Percentiles rank a stretch among this genome's conserved stretches.
These are phyloP conservation scores for Zalophus californianus DNA, from an alignment of 2,797 vertebrate genomes.

Conservation along the genomic window DNA sequence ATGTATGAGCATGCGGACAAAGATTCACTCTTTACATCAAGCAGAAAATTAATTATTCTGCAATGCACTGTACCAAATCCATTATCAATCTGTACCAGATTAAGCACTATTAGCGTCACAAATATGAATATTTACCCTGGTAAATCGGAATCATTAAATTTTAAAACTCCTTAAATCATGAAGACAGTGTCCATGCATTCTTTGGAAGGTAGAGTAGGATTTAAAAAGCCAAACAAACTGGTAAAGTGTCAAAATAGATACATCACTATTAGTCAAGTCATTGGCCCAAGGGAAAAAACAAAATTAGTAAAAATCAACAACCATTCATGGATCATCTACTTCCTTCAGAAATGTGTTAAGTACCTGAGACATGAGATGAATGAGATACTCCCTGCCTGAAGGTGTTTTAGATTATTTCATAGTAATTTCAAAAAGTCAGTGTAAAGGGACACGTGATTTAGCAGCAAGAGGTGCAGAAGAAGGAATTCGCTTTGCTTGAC, in stretches of 20 bases:
- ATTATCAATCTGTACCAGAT: not conserved
- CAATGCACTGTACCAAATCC: not conserved
- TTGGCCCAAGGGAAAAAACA: not conserved
- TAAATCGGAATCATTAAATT: conserved; percentile 50
- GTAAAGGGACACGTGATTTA: not conserved
- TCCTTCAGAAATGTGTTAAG: not conserved
- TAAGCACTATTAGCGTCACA: conserved; percentile 52
- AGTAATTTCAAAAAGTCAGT: not conserved
- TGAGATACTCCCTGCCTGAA: not conserved
- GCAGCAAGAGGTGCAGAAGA: not conserved
- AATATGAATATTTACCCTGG: conserved; percentile 47
- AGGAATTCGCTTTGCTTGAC: not conserved
- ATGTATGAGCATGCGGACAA: not conserved
- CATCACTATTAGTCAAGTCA: not conserved
- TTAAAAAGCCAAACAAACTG: not conserved
- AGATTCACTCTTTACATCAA: conserved; percentile 61
- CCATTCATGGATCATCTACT: not conserved
- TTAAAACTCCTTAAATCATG: conserved; percentile 21
- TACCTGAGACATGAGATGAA: not conserved
- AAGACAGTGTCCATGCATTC: not conserved
- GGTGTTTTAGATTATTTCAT: not conserved
- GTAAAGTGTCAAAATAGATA: not conserved
- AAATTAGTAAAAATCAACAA: not conserved
- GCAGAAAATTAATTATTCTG: conserved; percentile 42
- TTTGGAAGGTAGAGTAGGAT: not conserved